Conservation (phyloP, 2,113 vertebrate species). For the Cyprinodon tularosa region DNA sequence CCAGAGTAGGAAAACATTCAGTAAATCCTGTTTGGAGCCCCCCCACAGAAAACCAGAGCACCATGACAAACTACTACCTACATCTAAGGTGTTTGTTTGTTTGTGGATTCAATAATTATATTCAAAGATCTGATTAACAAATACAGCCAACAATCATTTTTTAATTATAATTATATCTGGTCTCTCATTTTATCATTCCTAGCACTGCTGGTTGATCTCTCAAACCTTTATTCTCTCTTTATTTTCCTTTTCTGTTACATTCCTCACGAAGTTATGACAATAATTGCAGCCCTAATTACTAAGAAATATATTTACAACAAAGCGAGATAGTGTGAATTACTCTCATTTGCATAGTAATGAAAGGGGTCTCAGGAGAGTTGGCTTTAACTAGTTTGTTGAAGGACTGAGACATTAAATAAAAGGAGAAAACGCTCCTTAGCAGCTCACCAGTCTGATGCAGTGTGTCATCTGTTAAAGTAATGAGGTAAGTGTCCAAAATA, state of each 20-base stretch:
- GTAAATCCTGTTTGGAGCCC: not conserved
- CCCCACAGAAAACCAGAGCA: not conserved
- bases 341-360: constrained; percentile 1
- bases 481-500: not conserved
- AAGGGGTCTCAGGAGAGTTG: not conserved
- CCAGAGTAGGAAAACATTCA: not conserved
- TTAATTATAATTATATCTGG: not conserved
- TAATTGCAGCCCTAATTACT: not conserved
- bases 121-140: not conserved
- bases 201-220: not conserved
- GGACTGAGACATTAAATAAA: not conserved
- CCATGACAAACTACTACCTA: not conserved
- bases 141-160: not conserved
- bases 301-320: not conserved
- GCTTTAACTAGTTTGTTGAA: not conserved
- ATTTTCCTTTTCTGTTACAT: not conserved
- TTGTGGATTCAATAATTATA: not conserved
- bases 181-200: no score
- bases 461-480: not conserved
- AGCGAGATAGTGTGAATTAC: not conserved
- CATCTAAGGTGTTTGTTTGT: not conserved
- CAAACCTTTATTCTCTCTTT: not conserved
- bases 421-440: not conserved
- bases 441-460: not conserved
- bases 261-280: not conserved